A percentile compares a stretch with the other conserved stretches of the same genome.
phyloP scores from a whole-genome alignment of 2,113 vertebrate genomes.

The Fregetta grallaria region DNA sequence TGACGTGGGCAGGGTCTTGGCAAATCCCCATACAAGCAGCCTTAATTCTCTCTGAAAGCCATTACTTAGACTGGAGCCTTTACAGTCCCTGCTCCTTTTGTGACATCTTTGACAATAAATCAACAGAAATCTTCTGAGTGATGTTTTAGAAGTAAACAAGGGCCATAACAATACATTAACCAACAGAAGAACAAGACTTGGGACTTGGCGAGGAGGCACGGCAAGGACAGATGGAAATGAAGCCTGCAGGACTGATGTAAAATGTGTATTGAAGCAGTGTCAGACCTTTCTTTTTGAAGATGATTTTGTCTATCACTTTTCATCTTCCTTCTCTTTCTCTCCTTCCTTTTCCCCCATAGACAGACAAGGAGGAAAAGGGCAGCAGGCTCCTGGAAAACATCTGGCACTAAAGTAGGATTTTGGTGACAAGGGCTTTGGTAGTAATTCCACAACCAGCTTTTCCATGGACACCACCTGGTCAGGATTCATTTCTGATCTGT shows the following conservation, averaged over 20 bases:
- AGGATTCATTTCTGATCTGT: neutral
- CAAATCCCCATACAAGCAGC: neutral
- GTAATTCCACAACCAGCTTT: neutral
- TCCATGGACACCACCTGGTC: neutral
- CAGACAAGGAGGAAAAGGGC: neutral
- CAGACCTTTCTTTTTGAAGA: neutral
- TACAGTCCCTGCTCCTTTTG: neutral
- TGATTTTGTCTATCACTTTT: neutral
- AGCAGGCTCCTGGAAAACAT: neutral
- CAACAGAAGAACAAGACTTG: neutral
- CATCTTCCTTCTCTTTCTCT: neutral
- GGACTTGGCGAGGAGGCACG: neutral
- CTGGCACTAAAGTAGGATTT: neutral
- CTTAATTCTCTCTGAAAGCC: neutral
- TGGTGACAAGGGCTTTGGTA: neutral
- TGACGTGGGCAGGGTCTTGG: neutral
- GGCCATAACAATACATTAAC: neutral
- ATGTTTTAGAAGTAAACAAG: neutral
- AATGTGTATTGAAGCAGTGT: neutral
- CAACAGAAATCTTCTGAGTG: neutral
- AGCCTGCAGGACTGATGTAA: neutral
- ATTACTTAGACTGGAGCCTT: neutral
- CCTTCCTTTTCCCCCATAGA: neutral
- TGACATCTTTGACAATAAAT: neutral
- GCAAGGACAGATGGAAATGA: neutral